Conservation (phyloP, 2,797 vertebrate species). For the Onychomys leucogaster region DNA sequence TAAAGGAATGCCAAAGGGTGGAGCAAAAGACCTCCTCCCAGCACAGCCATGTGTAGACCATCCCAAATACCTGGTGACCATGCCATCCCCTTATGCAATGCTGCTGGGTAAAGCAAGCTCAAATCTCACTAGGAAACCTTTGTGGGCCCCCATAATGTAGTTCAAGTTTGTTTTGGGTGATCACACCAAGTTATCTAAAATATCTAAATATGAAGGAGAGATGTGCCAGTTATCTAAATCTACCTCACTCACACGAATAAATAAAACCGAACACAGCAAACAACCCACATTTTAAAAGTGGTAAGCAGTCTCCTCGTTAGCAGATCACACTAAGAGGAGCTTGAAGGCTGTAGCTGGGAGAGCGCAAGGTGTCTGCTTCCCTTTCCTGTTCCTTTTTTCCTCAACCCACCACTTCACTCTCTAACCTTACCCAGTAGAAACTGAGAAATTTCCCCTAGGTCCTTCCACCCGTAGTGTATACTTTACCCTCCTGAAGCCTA, state of each 20-base stretch:
- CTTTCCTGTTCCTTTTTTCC: background rate
- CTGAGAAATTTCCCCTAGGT: background rate
- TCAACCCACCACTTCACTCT: accelerated
- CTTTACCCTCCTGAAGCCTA: background rate
- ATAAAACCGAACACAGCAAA: background rate
- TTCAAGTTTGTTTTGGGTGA: background rate
- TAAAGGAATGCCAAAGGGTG: no score
- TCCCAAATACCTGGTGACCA: no score
- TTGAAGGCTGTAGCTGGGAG: accelerated
- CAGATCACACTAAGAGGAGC: background rate
- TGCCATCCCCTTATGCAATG: no score
- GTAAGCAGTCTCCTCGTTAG: background rate
- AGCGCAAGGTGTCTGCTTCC: accelerated
- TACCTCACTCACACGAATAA: background rate
- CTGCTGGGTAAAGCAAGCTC: no score
- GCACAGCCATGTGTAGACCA: no score
- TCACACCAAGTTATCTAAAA: background rate
- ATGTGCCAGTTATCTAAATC: background rate
- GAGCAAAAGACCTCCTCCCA: no score
- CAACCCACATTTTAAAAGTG: background rate
- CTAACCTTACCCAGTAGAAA: background rate
- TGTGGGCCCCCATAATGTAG: background rate
- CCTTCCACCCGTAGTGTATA: background rate
- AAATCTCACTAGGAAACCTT: no score
- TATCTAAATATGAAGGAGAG: background rate